Base-by-base conservation (phyloP, 37 sponge, comb jelly and placozoan genomes). In the Bolinopsis microptera region DNA sequence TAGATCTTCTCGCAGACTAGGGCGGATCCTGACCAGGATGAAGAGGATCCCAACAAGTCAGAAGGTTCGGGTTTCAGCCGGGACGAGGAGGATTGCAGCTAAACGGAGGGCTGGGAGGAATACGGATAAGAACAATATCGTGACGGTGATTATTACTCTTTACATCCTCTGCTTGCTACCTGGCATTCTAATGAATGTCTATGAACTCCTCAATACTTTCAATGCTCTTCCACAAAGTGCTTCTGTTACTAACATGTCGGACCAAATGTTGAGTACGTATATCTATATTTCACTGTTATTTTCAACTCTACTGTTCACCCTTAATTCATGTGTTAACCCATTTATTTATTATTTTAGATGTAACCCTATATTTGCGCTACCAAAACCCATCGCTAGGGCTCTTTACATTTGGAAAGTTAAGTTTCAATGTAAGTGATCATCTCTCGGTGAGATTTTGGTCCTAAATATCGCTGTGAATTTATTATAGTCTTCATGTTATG, bases 321-420 rank as follows among this genome's bases (percentile, higher is more conserved):
- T 77, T 1, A 77, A 77, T 32, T 77, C 80, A 35, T 32, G 33
- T 32, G 33, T 77, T 36, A 77, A 77, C 80, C 80, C 80, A 5
- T 77, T 77, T 32, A 77, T 77, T 35, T 77, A 77, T 36, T 32
- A 77, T 36, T 77, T 77, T 35, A 77, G 80, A 18, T 77, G 80
- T 32, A 77, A 77, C 80, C 80, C 80, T 18, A 77, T 77, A 34
- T 48, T 48, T 13, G 13, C 13, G 13, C 80, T 77, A 18, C 80
- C 80, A 27, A 77, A 31, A 36, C 27, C 33, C 33, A 13, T 77
- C 1, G 28, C 80, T 32, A 1, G 80, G 32, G 35, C 33, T 1
- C 35, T 77, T 9, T 77, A 31, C 37, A 48, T 48, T 48, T 48
- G 61, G 61, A 48, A 48, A 13, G 5, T 48, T 5, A 5, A 13